Conservation (phyloP, 2,888 invertebrate genomes). For the Scaptomyza tumidula region DNA sequence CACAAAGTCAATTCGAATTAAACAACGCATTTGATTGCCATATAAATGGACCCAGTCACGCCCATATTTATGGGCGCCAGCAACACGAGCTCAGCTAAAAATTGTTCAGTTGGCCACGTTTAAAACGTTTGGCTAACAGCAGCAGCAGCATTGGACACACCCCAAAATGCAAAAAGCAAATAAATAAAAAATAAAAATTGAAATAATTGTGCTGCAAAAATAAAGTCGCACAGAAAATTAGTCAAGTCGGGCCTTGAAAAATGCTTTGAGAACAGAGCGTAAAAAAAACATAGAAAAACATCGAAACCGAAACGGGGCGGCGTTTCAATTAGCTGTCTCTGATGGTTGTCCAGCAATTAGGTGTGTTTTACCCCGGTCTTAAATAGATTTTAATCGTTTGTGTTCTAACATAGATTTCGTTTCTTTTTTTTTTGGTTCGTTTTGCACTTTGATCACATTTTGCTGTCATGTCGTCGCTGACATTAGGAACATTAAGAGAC, state of each 20-base stretch:
- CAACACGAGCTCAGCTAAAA: conserved; percentile 27
- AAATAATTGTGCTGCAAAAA: conserved; percentile 57
- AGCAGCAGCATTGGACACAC: conserved; percentile 44
- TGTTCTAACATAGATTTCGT: conserved; percentile 70
- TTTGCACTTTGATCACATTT: conserved; percentile 50
- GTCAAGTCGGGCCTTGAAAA: conserved; percentile 67
- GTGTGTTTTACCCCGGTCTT: conserved; percentile 64
- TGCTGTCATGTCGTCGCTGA: conserved; percentile 70
- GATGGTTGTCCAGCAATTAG: conserved; percentile 70
- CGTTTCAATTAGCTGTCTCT: conserved; percentile 75
- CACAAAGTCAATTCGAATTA: conserved; percentile 79
- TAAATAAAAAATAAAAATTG: conserved; percentile 71
- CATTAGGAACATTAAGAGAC: conserved; percentile 49
- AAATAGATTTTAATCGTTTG: conserved; percentile 73
- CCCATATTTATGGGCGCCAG: conserved; percentile 56
- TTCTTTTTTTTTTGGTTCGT: conserved; percentile 36
- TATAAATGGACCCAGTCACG: conserved; percentile 52
- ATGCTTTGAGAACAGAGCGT: conserved; percentile 5
- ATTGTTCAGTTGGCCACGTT: conserved; percentile 41
- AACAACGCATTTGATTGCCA: conserved; percentile 76
- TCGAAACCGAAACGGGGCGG: conserved; percentile 52
- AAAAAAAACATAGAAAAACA: conserved; percentile 32
- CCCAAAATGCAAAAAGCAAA: conserved; percentile 60
- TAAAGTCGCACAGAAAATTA: conserved; percentile 47
- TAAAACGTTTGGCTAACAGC: conserved; percentile 53